Evolutionary conservation across 2,797 vertebrate species (phyloP).

Genomic region (Peromyscus eremicus): DNA sequence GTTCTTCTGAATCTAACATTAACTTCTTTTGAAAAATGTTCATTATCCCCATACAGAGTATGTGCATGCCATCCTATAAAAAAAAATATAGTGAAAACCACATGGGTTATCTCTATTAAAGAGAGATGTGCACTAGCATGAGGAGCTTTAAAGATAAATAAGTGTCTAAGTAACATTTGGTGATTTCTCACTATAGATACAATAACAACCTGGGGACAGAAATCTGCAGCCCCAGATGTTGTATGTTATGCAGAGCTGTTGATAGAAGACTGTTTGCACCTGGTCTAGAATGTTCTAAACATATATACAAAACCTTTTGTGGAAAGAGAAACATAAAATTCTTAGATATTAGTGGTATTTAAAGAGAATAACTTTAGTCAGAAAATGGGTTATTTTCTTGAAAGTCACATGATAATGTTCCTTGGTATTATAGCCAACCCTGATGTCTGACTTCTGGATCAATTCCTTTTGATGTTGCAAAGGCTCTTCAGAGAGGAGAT

Average conservation of each 20-base stretch:
- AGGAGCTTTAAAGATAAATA: not conserved
- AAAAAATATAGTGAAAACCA: not conserved
- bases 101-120: not conserved
- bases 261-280: not conserved
- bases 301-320: not conserved
- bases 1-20: not conserved
- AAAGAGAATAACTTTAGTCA: not conserved
- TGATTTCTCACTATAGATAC: not conserved
- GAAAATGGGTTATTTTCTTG: not conserved
- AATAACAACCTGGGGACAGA: not conserved
- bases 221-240: not conserved
- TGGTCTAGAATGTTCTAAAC: not conserved
- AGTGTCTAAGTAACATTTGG: not conserved
- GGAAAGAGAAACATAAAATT: not conserved
- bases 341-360: not conserved
- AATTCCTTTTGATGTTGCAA: constrained; percentile 48
- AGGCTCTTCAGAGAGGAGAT: constrained; percentile 34
- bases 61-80: not conserved
- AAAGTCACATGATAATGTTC: constrained; percentile 29
- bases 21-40: not conserved
- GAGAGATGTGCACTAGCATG: not conserved
- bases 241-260: not conserved
- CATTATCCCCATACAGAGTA: not conserved
- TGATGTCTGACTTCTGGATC: constrained; percentile 24
- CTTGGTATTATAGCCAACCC: not conserved